Evolutionary conservation across 2,113 vertebrate genomes (phyloP), one percentile per base, ranked within the genome.

Genomic region (Hymenochirus boettgeri): DNA sequence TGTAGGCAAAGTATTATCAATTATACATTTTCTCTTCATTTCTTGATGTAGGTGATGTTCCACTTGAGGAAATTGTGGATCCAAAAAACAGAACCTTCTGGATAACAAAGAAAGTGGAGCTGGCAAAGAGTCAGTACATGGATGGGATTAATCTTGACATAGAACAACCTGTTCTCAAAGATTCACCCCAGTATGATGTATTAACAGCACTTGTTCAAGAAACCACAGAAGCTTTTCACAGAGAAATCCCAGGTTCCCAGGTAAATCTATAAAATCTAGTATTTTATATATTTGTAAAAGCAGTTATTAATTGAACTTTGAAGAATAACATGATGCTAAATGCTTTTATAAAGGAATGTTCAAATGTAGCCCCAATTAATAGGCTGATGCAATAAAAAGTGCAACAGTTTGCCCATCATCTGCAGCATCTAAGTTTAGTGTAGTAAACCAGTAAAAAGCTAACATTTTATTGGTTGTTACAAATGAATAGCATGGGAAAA

Each of bases 111-210:
- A 85, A 93, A 62, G 74, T 98, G 58, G 62, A 79, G 18, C 76
- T 95, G 77, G 92, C 93, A 29, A 95, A 95, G 83, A 79, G 33
- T 0, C 95, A 96, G 63, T 88, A 92, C 61, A 93, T 98, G 96
- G 95, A 99, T 74, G 96, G 96, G 53, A 97, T 98, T 80, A 99
- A 97, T 80, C 70, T 99, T 55, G 95, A 98, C 72, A 89, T 99
- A 76, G 95, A 99, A 62, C 90, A 97, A 65, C 84, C 81, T 23
- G 89, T 95, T 57, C 79, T 80, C 0, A 62, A 78, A 47, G 77
- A 62, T 12, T 92, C 93, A 0, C 76, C 86, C 1, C 90, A 95
- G 73, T 95, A 94, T 75, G 71, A 85, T 21, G 93, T 93, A 45
- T 72, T 99, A 76, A 97, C 93, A 56, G 80, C 82, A 11, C 80